A percentile compares a stretch with the other conserved stretches of the same genome.
phyloP scores from a whole-genome alignment of 2,113 vertebrate species.

The Microcebus griseorufus region DNA sequence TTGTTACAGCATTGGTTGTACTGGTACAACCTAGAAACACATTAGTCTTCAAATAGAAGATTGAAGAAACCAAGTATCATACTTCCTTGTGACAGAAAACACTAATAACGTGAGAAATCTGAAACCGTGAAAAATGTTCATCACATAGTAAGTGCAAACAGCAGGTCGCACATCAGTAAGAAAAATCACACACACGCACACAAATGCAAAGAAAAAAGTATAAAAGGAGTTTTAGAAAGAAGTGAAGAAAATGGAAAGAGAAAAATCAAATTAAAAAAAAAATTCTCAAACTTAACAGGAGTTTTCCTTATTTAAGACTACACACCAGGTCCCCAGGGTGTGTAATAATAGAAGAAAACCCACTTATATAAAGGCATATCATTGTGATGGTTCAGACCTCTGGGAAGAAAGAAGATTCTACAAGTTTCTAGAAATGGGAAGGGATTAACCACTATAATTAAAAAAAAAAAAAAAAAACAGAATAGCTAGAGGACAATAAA shows the following conservation, averaged over 20 bases:
- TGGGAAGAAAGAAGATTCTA: background rate
- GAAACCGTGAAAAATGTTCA: background rate
- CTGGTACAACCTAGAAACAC: background rate
- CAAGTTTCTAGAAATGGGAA: background rate
- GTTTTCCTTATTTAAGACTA: constrained; percentile 26
- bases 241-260: background rate
- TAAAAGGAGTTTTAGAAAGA: background rate
- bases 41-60: background rate
- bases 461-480: background rate
- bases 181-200: background rate
- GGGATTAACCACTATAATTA: background rate
- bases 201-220: background rate
- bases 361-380: background rate
- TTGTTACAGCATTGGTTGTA: background rate
- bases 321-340: background rate
- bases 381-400: background rate
- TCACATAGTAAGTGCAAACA: background rate
- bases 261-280: background rate
- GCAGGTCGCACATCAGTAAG: background rate
- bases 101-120: background rate
- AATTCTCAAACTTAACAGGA: background rate
- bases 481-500: background rate
- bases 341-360: background rate
- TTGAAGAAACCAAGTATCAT: background rate
- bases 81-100: background rate